Conservation (phyloP, 1,140 invertebrate genomes). For the Tetraneura akinire region DNA sequence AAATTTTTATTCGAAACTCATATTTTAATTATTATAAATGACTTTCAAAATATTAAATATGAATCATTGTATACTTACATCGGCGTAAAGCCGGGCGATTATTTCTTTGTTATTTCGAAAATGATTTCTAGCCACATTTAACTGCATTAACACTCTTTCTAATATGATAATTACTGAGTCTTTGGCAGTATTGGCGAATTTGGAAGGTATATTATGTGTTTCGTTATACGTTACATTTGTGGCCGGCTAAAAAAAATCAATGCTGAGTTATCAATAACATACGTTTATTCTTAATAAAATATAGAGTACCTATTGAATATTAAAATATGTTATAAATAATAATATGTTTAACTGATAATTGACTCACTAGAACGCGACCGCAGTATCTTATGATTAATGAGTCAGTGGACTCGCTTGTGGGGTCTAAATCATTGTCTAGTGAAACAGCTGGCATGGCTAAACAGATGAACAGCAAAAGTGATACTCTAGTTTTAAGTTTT, state of each 20-base stretch:
- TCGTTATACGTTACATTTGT: neutral
- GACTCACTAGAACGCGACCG: constrained; percentile 5
- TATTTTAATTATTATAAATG: neutral
- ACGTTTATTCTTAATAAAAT: too few species aligned
- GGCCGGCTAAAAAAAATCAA: constrained; percentile 8
- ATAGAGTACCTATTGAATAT: neutral
- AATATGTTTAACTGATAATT: neutral
- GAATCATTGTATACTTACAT: constrained; percentile 8
- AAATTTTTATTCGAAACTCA: too few species aligned
- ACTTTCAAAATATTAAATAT: too few species aligned
- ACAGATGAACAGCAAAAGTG: constrained; percentile 11
- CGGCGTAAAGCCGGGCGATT: neutral
- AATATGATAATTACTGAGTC: neutral
- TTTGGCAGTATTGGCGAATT: neutral
- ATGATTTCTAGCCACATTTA: constrained; percentile 16
- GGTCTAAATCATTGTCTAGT: neutral
- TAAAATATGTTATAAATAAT: neutral
- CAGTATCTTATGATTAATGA: constrained; percentile 16
- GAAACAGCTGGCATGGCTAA: constrained; percentile 9
- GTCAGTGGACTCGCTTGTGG: neutral
- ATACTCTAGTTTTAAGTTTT: constrained; percentile 36
- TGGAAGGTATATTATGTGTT: neutral
- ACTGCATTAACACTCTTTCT: neutral
- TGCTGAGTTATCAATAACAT: too few species aligned
- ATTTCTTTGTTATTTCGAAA: neutral